Evolutionary conservation across 2,113 vertebrate genomes (phyloP).

Genomic region (Oenanthe oenanthe): DNA sequence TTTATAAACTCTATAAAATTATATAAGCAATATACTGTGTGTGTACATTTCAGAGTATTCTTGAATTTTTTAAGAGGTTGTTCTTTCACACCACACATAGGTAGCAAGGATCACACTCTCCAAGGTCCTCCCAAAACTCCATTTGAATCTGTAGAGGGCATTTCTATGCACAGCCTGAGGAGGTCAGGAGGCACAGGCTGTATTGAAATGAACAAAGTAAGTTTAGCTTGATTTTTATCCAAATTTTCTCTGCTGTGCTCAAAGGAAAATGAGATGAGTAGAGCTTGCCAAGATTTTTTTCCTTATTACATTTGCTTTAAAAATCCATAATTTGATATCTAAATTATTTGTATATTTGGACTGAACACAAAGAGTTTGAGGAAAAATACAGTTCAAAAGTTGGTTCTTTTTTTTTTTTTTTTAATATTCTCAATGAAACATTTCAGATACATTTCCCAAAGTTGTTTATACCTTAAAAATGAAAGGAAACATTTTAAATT

Average conservation of each 20-base stretch:
- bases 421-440: neutral
- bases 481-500: neutral
- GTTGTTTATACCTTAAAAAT: neutral
- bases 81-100: neutral
- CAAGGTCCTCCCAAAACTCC: neutral
- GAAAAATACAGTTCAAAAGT: neutral
- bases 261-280: neutral
- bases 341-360: neutral
- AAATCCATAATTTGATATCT: neutral
- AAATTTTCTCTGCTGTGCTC: neutral
- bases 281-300: neutral
- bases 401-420: neutral
- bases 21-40: fast-evolving
- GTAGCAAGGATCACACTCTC: neutral
- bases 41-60: neutral
- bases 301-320: neutral
- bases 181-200: neutral
- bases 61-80: neutral
- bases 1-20: neutral
- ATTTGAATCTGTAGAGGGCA: neutral
- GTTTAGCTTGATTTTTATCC: neutral
- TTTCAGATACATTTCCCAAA: neutral
- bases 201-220: neutral
- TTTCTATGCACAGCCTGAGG: neutral
- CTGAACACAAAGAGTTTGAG: neutral